Base-by-base conservation (phyloP, 2,888 invertebrate species). In the Spisula subtruncata region DNA sequence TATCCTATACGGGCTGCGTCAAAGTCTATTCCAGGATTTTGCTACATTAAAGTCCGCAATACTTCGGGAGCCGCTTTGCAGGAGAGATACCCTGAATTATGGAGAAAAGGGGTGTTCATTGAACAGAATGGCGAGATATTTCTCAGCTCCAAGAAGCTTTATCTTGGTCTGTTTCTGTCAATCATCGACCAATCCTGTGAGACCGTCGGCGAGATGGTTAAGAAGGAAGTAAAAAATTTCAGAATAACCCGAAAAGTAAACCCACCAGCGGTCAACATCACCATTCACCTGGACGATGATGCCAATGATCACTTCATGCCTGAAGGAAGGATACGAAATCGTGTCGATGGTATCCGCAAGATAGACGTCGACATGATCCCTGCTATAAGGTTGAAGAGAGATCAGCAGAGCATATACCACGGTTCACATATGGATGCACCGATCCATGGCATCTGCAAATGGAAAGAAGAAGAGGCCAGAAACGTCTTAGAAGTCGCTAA, bases 291-390 rank as follows among this genome's bases (percentile, higher is more conserved):
- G 2, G 54, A 83, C 41, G 86, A 86, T 20, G 82, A 85, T 16
- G 90, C 60, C 4, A 60, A 87, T 46, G 25, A 85, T 29, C 12
- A 32, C 16, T 87, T 89, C 20, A 89, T 89, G 89, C 41, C 1
- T 16, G 29, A 80, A 51, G 87, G 85, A 16, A 29, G 56, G 14
- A 75, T 83, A 16, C 41, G 41, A 51, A 80, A 86, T 14, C 51
- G 51, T 75, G 54, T 18, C 25, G 85, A 81, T 18, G 51, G n/a
- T 32, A 54, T 85, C 20, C 54, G 75, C 6, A 79, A 83, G 35
- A 92, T 94, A 46, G 92, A 94, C 86, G 81, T 94, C 0, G 93
- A 94, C 66, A 82, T 94, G 48, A 92, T 94, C 8, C 93, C 94
- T 5, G 93, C 91, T 0, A 46, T 94, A 18, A 75, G 90, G 6